Percentiles rank a stretch among this genome's conserved stretches.
phyloP scores from a whole-genome alignment of 2,888 invertebrate genomes.

The Morinoia aosen region DNA sequence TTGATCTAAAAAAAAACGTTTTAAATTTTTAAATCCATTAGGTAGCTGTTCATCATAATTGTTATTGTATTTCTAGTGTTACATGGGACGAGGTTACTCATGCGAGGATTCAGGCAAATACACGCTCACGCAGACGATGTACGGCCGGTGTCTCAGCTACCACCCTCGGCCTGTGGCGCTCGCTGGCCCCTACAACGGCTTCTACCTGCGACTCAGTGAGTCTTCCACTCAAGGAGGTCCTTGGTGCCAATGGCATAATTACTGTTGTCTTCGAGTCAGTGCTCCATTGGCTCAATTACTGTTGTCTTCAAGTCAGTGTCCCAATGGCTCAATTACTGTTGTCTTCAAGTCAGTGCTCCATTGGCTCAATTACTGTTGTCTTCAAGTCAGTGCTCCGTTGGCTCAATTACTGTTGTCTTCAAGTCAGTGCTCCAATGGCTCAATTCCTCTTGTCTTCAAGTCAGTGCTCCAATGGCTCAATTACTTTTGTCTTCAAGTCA shows the following conservation, averaged over 20 bases:
- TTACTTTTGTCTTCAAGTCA: neutral
- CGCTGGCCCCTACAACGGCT: constrained; percentile 57
- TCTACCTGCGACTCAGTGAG: constrained; percentile 58
- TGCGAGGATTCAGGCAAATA: constrained; percentile 46
- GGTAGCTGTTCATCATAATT: neutral
- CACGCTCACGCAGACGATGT: constrained; percentile 48
- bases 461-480: neutral
- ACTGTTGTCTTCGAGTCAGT: neutral
- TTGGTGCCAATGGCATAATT: neutral
- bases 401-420: neutral
- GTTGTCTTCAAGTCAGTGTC: too few species aligned
- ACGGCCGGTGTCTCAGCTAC: constrained; percentile 56
- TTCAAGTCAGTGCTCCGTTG: neutral
- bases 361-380: too few species aligned
- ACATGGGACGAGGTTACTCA: constrained; percentile 33
- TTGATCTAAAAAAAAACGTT: too few species aligned
- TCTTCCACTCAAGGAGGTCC: neutral
- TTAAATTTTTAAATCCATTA: too few species aligned
- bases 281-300: neutral
- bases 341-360: too few species aligned
- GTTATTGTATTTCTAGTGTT: constrained; percentile 50
- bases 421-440: neutral
- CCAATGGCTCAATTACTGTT: too few species aligned
- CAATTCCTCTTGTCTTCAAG: neutral
- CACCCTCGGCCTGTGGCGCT: constrained; percentile 39